Evolutionary conservation across 1,140 invertebrate genomes (phyloP).

Genomic region (Diorhabda carinulata): DNA sequence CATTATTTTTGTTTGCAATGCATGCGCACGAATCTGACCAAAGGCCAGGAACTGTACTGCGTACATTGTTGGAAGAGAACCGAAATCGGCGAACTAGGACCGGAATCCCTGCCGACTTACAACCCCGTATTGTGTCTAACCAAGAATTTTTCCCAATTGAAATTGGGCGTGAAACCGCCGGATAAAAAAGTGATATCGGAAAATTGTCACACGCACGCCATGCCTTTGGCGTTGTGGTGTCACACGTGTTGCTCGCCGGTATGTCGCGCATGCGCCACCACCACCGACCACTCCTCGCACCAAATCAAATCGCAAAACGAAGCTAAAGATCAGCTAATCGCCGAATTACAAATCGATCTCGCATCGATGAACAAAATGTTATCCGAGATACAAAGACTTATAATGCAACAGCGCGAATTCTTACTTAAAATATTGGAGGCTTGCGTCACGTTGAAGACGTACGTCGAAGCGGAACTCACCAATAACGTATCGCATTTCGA

Average conservation of each 20-base stretch:
- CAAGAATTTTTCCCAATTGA: constrained; percentile 57
- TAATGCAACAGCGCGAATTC: constrained; percentile 64
- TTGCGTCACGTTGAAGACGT: constrained; percentile 66
- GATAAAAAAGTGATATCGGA: constrained; percentile 52
- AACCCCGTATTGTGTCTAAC: constrained; percentile 60
- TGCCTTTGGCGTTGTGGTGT: constrained; percentile 70
- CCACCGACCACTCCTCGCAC: constrained; percentile 61
- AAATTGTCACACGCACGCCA: constrained; percentile 67
- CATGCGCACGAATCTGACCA: constrained; percentile 60
- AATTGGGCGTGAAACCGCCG: constrained; percentile 49
- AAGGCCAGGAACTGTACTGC: constrained; percentile 62
- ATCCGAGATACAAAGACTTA: constrained; percentile 60
- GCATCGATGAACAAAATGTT: constrained; percentile 50
- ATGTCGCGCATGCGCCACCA: constrained; percentile 64
- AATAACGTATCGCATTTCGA: constrained; percentile 63
- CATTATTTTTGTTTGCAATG: constrained; percentile 74
- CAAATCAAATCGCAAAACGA: constrained; percentile 64
- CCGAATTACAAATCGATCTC: constrained; percentile 57
- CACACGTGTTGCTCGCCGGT: constrained; percentile 61
- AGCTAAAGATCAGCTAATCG: constrained; percentile 62
- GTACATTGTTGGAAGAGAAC: constrained; percentile 66
- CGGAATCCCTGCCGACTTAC: constrained; percentile 64
- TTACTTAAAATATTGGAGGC: constrained; percentile 69
- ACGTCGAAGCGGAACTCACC: constrained; percentile 67
- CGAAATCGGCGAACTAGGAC: constrained; percentile 57